Evolutionary conservation across 2,888 invertebrate species (phyloP), one percentile per base, ranked within the genome.

Genomic region (Tetheella fluctuosa): DNA sequence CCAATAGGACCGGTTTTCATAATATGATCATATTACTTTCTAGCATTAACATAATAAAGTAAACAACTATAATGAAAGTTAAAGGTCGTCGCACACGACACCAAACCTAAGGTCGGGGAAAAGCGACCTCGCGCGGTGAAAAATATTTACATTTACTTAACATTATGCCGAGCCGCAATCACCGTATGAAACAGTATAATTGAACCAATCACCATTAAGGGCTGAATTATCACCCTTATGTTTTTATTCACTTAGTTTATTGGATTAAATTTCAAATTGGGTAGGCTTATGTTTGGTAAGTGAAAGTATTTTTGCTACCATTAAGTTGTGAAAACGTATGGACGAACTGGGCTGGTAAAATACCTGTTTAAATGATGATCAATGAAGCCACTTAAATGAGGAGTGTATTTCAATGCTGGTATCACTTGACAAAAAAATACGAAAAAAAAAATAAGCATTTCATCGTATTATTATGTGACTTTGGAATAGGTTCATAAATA

Each of bases 101-200:
- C 48, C 48, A 48, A 48, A 7, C 20, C 48, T 48, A 48, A 48
- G 48, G 48, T 20, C 48, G 48, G 8, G 2, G 7, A 48, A 10
- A 10, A 20, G 10, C 17, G 17, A 48, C 48, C 48, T 20, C 17
- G 20, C 48, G 48, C 48, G 48, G 7, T 20, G 48, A 48, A 20
- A 42, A 48, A 48, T 48, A 20, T 48, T 48, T 48, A 20, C 48
- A 48, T 48, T 48, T 48, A 20, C 48, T 48, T 48, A 20, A 48
- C 48, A 48, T 48, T 48, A 48, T 20, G 48, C 48, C 48, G 10
- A 20, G 7, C 48, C 48, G 48, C 20, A 48, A 20, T 48, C 48
- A 48, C 17, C 42, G 42, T 48, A 48, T 48, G 20, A 20, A 48
- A 48, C 48, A 20, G 48, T 20, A 48, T 7, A 48, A n/a, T 48